A percentile compares a stretch with the other conserved stretches of the same genome.
Conservation (phyloP, 2,113 vertebrate genomes). For the Chitala chitala region DNA sequence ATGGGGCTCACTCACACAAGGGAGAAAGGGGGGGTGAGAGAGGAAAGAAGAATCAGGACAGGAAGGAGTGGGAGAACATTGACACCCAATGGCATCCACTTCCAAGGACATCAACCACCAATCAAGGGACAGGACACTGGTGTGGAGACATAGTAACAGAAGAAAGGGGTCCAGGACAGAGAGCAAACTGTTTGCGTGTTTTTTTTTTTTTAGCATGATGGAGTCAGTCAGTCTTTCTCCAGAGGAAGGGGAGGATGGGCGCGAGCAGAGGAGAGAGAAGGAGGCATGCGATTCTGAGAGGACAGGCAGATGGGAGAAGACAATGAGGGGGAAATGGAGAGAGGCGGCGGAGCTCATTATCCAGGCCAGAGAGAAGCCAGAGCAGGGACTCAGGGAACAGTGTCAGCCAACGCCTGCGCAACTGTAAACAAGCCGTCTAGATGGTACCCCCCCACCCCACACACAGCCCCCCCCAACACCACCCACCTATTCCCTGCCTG, state of each 20-base stretch:
- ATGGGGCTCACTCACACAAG: slow-evolving; percentile 84
- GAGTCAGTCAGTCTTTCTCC: not conserved
- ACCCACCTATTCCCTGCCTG: not conserved
- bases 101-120: not conserved
- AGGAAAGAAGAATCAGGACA: slow-evolving; percentile 50
- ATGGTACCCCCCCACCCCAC: not conserved
- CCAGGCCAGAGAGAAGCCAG: slow-evolving; percentile 38
- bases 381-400: not conserved
- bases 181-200: not conserved
- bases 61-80: slow-evolving; percentile 44
- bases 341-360: slow-evolving; percentile 40
- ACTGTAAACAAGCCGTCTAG: slow-evolving; percentile 23
- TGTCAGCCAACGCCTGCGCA: slow-evolving; percentile 22
- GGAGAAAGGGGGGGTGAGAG: slow-evolving; percentile 44
- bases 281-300: slow-evolving; percentile 16
- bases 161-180: slow-evolving; percentile 40
- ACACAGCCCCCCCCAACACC: not conserved
- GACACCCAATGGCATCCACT: too few relatives aligned
- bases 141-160: slow-evolving; percentile 54
- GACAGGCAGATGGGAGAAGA: not conserved
- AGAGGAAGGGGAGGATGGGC: slow-evolving; percentile 54
- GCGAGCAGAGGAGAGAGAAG: slow-evolving; percentile 53
- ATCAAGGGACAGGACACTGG: not conserved
- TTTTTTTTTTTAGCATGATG: not conserved
- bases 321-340: not conserved